phyloP scores from a whole-genome alignment of 2,113 vertebrate genomes.

The Noctilio leporinus region DNA sequence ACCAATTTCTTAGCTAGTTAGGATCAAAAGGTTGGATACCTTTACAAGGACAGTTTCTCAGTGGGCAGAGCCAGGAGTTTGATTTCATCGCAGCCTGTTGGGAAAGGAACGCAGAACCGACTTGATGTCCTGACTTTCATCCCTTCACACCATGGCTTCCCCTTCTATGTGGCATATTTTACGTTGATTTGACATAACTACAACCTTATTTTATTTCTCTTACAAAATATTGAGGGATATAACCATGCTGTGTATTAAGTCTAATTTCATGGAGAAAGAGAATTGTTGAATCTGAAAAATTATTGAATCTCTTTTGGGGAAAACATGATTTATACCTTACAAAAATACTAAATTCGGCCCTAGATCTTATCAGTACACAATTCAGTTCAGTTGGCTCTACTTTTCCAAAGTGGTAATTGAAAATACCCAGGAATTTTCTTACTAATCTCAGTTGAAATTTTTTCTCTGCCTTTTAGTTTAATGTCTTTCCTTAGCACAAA shows the following conservation, averaged over 20 bases:
- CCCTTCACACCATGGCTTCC: not conserved
- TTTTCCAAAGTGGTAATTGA: conserved; percentile 4
- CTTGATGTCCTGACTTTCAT: not conserved
- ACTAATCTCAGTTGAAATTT: not conserved
- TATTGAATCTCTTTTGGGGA: not conserved
- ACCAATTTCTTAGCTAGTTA: not conserved
- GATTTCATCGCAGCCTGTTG: not conserved
- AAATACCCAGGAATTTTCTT: not conserved
- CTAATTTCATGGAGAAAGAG: not conserved
- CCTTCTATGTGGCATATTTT: not conserved
- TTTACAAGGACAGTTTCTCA: not conserved
- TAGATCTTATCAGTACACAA: not conserved
- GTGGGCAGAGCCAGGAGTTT: not conserved
- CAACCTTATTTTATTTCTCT: conserved; percentile 29
- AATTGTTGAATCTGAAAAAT: not conserved
- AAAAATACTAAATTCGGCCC: not conserved
- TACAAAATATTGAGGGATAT: not conserved
- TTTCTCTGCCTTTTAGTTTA: not conserved
- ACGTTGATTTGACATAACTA: not conserved
- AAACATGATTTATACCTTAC: not conserved
- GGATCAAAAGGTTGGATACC: not conserved
- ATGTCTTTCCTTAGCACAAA: conserved; percentile 6
- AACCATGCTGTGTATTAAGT: not conserved
- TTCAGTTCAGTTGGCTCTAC: not conserved
- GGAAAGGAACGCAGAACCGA: not conserved